Evolutionary conservation across 2,113 vertebrate genomes (phyloP).

Genomic region (Scomber colias): DNA sequence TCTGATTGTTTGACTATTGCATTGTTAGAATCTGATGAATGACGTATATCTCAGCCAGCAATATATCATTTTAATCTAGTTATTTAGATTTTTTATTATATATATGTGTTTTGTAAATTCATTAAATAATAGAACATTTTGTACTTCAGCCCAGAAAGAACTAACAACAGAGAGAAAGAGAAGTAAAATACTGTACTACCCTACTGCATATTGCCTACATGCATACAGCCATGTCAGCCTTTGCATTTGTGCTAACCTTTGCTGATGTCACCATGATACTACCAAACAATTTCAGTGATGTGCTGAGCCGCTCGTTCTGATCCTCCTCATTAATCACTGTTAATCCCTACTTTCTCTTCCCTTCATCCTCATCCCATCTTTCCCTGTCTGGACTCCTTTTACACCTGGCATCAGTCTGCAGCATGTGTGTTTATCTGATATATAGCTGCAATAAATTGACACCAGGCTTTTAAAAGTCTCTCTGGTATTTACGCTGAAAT

Average conservation of each 20-base stretch:
- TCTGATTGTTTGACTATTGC: too few relatives aligned
- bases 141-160: too few relatives aligned
- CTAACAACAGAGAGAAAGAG: too few relatives aligned
- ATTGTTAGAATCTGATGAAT: too few relatives aligned
- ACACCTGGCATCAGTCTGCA: background rate
- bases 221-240: background rate
- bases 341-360: conserved; percentile 24
- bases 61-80: too few relatives aligned
- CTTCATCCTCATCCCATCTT: background rate
- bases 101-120: too few relatives aligned
- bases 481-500: background rate
- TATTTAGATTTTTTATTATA: too few relatives aligned
- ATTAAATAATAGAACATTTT: too few relatives aligned
- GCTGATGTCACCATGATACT: conserved; percentile 17
- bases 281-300: conserved; percentile 1
- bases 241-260: background rate
- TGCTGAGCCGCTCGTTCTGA: background rate
- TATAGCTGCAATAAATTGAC: background rate
- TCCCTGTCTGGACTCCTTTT: conserved; percentile 6
- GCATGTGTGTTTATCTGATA: conserved; percentile 9
- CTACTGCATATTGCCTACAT: conserved; percentile 2
- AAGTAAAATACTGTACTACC: background rate
- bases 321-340: conserved; percentile 33
- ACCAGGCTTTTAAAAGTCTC: background rate
- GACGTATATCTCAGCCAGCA: too few relatives aligned